These are phyloP conservation scores for Rhodinocichla rosea DNA, from an alignment of 2,113 vertebrate species.

Conservation along the genomic window DNA sequence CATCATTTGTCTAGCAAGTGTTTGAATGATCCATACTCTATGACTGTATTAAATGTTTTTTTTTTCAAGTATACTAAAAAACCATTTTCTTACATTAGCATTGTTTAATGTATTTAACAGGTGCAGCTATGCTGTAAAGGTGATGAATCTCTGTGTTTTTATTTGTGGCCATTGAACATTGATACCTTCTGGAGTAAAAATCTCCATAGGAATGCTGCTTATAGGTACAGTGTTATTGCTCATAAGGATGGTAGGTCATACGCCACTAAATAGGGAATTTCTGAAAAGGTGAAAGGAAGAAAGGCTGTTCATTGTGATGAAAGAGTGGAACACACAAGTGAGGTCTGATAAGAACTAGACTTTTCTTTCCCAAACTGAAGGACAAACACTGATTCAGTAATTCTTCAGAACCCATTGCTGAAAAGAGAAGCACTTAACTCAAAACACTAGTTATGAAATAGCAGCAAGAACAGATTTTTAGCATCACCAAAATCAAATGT, in stretches of 20 bases:
- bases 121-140: background rate
- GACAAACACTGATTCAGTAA: background rate
- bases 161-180: background rate
- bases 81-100: fast-evolving
- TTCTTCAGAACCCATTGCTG: background rate
- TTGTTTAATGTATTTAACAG: background rate
- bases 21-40: background rate
- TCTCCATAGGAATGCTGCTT: background rate
- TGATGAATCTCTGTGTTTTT: background rate
- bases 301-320: background rate
- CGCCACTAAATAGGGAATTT: background rate
- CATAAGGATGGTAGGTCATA: background rate
- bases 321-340: background rate
- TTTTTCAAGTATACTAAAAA: background rate
- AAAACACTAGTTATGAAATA: background rate
- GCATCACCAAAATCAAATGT: background rate
- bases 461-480: background rate
- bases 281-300: background rate
- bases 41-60: background rate
- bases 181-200: background rate
- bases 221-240: background rate
- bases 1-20: background rate
- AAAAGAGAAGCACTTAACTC: background rate
- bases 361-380: background rate
- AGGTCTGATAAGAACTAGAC: background rate